phyloP scores from a whole-genome alignment of 2,888 invertebrate genomes.

The Zonitis immaculata region DNA sequence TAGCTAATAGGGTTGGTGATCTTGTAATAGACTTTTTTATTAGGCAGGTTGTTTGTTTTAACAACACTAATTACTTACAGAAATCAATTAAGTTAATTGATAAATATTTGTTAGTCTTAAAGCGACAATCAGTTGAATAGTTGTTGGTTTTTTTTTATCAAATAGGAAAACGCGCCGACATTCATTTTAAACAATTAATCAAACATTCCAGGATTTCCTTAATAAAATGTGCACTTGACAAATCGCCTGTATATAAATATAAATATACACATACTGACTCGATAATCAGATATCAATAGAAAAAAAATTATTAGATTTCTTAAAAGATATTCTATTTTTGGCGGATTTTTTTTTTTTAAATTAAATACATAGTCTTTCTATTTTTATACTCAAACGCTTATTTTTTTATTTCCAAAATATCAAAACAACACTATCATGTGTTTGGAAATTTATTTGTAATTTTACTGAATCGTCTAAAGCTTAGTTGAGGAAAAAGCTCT shows the following conservation, averaged over 20 bases:
- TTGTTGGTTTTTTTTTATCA: neutral
- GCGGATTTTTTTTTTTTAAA: no score
- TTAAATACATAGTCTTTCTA: no score
- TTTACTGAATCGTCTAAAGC: neutral
- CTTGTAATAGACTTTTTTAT: neutral
- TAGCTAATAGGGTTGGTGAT: neutral
- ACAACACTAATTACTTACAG: conserved; percentile 1
- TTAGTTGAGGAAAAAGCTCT: neutral
- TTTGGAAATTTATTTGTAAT: no score
- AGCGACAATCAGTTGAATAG: neutral
- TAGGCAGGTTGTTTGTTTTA: neutral
- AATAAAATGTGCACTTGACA: neutral
- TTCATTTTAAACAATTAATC: neutral
- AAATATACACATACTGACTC: no score
- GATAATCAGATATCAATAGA: neutral
- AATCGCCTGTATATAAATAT: neutral
- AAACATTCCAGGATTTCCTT: neutral
- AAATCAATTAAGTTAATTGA: conserved; percentile 1
- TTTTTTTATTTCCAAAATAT: no score
- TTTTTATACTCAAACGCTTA: no score
- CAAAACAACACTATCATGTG: no score
- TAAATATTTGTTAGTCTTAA: neutral
- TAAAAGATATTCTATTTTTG: no score
- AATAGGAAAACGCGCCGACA: neutral
- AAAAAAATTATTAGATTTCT: neutral